Evolutionary conservation across 2,888 invertebrate genomes (phyloP).

Genomic region (Steinernema hermaphroditum): DNA sequence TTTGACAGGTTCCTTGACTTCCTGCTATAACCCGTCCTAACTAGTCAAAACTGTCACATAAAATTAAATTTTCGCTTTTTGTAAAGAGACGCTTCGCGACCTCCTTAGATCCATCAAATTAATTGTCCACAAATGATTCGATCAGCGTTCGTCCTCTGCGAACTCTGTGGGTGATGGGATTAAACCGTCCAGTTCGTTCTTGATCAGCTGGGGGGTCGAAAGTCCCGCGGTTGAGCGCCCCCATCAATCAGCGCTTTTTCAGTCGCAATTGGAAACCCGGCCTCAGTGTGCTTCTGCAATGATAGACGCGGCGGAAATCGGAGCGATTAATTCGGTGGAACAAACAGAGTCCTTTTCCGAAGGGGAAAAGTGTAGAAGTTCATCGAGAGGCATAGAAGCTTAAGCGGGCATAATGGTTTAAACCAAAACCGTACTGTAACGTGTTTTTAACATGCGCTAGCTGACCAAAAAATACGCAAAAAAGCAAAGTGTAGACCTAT

Average conservation of each 20-base stretch:
- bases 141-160: not conserved
- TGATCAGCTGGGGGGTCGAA: conserved; percentile 18
- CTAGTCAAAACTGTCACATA: conserved; percentile 3
- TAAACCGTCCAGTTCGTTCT: conserved; percentile 8
- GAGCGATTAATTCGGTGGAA: conserved; percentile 26
- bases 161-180: conserved; percentile 4
- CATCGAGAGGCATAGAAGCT: too few relatives aligned
- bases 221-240: conserved; percentile 8
- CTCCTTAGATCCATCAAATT: conserved; percentile 17
- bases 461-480: too few relatives aligned
- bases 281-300: not conserved
- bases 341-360: not conserved
- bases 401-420: too few relatives aligned
- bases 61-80: not conserved
- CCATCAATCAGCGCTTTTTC: conserved; percentile 27
- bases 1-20: too few relatives aligned
- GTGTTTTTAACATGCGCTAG: too few relatives aligned
- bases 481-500: too few relatives aligned
- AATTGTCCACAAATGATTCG: conserved; percentile 20
- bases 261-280: not conserved
- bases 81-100: not conserved
- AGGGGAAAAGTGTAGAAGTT: too few relatives aligned
- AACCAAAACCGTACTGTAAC: too few relatives aligned
- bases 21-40: conserved; percentile 2
- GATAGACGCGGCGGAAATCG: conserved; percentile 25